Conservation (phyloP, 2,113 vertebrate genomes). For the Monopterus albus region DNA sequence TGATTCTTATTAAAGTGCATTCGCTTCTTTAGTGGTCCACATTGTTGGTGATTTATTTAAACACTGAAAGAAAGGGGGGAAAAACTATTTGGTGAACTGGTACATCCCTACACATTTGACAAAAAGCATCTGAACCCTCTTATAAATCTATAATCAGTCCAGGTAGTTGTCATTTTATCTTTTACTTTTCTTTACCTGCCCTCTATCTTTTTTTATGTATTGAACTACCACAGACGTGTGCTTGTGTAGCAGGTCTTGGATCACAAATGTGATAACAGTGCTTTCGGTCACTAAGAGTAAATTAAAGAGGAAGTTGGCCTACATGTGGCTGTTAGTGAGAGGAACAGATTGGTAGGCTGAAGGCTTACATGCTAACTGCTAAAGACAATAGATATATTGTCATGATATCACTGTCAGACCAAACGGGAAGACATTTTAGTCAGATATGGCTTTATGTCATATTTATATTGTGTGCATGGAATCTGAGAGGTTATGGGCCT, state of each 20-base stretch:
- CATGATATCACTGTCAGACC: not conserved
- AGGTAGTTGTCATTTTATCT: slow-evolving; percentile 23
- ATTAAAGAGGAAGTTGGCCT: slow-evolving; percentile 57
- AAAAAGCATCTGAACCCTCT: not conserved
- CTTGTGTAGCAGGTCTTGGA: slow-evolving; percentile 15
- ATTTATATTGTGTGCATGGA: slow-evolving; percentile 7
- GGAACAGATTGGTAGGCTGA: slow-evolving; percentile 27
- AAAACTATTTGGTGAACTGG: too few species aligned
- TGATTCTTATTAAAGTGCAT: too few species aligned
- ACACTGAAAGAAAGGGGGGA: too few species aligned
- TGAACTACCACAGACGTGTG: slow-evolving; percentile 7
- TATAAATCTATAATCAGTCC: not conserved
- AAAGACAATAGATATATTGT: slow-evolving; percentile 1
- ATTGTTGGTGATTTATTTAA: too few species aligned
- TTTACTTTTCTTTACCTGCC: not conserved
- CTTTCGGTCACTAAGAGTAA: slow-evolving; percentile 31
- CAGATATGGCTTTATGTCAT: not conserved
- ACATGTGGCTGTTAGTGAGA: slow-evolving; percentile 30
- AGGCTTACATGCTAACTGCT: slow-evolving; percentile 17
- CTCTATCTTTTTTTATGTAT: not conserved
- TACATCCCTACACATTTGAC: not conserved
- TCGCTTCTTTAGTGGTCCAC: too few species aligned
- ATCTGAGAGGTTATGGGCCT: not conserved
- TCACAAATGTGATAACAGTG: slow-evolving; percentile 34
- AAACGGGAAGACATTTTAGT: not conserved